phyloP scores from a whole-genome alignment of 2,888 invertebrate genomes.

The Patella ulyssiponensis region DNA sequence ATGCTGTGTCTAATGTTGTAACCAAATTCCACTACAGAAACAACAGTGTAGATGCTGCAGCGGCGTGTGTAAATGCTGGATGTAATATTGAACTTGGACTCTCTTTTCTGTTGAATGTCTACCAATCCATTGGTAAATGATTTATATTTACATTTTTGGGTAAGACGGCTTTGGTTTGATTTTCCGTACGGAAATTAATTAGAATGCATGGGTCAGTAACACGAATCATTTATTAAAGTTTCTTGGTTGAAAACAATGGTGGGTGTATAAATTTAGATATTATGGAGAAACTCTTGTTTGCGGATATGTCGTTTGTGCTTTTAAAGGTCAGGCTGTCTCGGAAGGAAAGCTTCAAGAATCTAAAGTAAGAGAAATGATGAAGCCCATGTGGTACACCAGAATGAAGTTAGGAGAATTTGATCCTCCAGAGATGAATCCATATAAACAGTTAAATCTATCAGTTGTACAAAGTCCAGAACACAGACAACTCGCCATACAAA shows the following conservation, averaged over 20 bases:
- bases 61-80: conserved; percentile 33
- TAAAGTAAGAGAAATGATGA: conserved; percentile 27
- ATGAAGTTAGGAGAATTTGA: conserved; percentile 45
- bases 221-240: no score
- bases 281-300: no score
- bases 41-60: conserved; percentile 22
- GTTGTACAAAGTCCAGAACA: conserved; percentile 47
- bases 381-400: conserved; percentile 36
- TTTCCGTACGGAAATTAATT: no score
- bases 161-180: no score
- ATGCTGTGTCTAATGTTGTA: conserved; percentile 41
- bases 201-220: no score
- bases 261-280: no score
- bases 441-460: conserved; percentile 38
- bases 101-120: not conserved
- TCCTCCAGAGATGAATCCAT: conserved; percentile 49
- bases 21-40: conserved; percentile 30
- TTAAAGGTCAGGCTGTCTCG: conserved; percentile 32
- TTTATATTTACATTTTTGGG: not conserved
- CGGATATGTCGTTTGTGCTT: not conserved
- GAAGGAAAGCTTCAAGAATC: conserved; percentile 35
- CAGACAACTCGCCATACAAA: conserved; percentile 40
- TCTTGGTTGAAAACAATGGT: no score
- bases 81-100: conserved; percentile 35
- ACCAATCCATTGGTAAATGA: not conserved